These are phyloP conservation scores for Tachyglossus aculeatus DNA, from an alignment of 2,797 vertebrate species.

Conservation along the genomic window DNA sequence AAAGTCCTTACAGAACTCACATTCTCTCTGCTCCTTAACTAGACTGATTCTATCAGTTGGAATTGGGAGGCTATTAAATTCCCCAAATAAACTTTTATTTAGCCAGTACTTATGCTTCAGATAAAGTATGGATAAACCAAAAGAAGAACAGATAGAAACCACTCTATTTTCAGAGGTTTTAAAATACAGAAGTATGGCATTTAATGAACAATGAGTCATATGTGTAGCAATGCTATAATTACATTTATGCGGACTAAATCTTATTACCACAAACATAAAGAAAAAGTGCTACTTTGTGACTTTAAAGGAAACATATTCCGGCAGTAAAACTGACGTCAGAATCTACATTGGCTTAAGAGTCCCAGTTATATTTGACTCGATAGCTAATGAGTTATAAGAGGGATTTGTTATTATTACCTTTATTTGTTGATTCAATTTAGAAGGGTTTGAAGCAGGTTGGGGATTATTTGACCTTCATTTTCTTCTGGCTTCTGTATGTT, in stretches of 20 bases:
- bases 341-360: too few species aligned
- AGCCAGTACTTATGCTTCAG: neutral
- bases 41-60: neutral
- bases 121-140: neutral
- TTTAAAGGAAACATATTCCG: slow-evolving; percentile 25
- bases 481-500: too few species aligned
- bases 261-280: neutral
- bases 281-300: slow-evolving; percentile 1
- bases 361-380: too few species aligned
- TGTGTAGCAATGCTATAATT: neutral
- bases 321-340: too few species aligned
- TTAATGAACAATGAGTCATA: too few species aligned
- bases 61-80: neutral
- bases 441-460: too few species aligned
- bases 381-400: too few species aligned
- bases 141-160: slow-evolving; percentile 5
- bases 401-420: too few species aligned
- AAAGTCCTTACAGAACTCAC: neutral
- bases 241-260: neutral
- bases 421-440: too few species aligned
- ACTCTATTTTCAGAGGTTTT: neutral
- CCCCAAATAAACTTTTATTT: neutral
- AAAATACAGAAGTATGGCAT: neutral
- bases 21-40: neutral
- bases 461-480: too few species aligned